phyloP scores from a whole-genome alignment of 1,140 invertebrate species.

The Drosophila punjabiensis region DNA sequence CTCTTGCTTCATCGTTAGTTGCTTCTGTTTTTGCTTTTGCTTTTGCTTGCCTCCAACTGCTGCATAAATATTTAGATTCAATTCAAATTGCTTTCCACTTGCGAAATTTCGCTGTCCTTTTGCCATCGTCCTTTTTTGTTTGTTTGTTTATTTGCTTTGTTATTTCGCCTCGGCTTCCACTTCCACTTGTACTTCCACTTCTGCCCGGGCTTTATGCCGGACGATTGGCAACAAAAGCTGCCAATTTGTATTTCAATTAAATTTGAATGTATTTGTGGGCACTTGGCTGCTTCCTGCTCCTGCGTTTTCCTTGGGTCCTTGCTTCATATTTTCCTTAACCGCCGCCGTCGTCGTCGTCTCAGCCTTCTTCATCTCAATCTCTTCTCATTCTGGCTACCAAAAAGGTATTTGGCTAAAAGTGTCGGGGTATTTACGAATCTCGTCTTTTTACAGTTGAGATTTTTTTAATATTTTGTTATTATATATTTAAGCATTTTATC shows the following conservation, averaged over 20 bases:
- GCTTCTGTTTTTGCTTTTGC: neutral
- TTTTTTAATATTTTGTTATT: neutral
- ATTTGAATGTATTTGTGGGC: constrained; percentile 70
- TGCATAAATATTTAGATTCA: constrained; percentile 66
- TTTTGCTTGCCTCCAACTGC: constrained; percentile 38
- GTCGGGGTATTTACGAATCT: neutral
- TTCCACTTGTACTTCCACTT: constrained; percentile 11
- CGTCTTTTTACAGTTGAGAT: no score
- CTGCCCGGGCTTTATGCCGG: constrained; percentile 43
- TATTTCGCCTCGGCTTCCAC: constrained; percentile 41
- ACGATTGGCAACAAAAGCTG: constrained; percentile 65
- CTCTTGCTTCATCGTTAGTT: neutral
- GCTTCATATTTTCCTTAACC: constrained; percentile 3
- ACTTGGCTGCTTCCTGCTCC: constrained; percentile 45
- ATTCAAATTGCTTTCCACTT: constrained; percentile 59
- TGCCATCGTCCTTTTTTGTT: constrained; percentile 11
- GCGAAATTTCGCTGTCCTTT: constrained; percentile 26
- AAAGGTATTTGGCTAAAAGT: constrained; percentile 2
- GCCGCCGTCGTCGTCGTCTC: neutral
- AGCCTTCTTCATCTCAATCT: neutral
- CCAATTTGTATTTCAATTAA: constrained; percentile 78
- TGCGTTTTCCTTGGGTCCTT: constrained; percentile 10
- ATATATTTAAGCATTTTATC: no score
- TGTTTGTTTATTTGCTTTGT: constrained; percentile 55
- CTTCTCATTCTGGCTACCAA: neutral